These are phyloP conservation scores for Tetrax tetrax DNA, from an alignment of 2,113 vertebrate species.

Conservation along the genomic window DNA sequence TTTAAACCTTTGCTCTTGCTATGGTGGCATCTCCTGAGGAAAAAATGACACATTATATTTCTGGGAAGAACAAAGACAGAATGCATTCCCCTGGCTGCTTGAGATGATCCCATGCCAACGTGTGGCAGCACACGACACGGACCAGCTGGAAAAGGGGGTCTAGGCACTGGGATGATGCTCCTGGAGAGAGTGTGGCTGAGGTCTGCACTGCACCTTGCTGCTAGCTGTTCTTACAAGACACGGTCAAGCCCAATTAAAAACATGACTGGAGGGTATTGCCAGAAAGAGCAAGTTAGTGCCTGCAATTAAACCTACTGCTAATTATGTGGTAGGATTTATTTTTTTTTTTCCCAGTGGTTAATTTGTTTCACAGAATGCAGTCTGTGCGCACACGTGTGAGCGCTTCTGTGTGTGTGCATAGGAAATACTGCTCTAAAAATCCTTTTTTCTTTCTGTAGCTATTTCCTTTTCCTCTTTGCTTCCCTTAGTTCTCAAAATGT, in stretches of 20 bases:
- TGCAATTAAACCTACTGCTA: conserved; percentile 33
- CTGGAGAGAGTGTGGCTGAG: background rate
- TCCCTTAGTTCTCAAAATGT: background rate
- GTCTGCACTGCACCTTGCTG: background rate
- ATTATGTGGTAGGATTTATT: background rate
- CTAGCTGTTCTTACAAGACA: background rate
- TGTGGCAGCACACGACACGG: background rate
- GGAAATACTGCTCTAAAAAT: background rate
- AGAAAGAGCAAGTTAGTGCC: background rate
- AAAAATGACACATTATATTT: background rate
- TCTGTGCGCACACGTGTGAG: background rate
- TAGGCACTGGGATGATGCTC: background rate
- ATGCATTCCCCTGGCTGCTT: background rate
- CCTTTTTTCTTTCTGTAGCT: background rate
- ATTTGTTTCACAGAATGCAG: background rate
- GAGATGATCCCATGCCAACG: background rate
- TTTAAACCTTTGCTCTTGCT: background rate
- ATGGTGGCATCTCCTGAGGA: background rate
- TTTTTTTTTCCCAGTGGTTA: background rate
- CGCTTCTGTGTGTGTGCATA: background rate
- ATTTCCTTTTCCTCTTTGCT: background rate
- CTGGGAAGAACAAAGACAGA: background rate
- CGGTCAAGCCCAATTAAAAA: conserved; percentile 32
- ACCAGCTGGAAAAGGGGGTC: background rate
- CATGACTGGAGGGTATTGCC: background rate